Base-by-base conservation (phyloP, 2,113 vertebrate species). In the Shinisaurus crocodilurus region DNA sequence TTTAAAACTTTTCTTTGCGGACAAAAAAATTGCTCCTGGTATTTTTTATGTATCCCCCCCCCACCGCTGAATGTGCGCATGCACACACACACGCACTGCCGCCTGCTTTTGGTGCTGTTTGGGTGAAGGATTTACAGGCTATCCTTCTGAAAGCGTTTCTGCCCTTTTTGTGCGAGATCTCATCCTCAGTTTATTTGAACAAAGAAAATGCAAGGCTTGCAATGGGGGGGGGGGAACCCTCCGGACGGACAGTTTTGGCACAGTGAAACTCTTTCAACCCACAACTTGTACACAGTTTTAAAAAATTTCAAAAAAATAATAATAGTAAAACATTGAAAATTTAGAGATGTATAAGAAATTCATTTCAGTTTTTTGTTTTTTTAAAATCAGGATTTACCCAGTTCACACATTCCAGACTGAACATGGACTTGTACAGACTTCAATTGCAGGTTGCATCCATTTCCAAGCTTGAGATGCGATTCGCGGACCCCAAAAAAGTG, bases 1-100 rank as follows among this genome's bases (percentile, higher is more conserved):
- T 95, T 95, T 95, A 95, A 96, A 96, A 86, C 89, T 93, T 90
- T 75, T 87, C 79, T 91, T 9, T n/a, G 87, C 91, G 76, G 37
- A 77, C 27, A 86, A 45, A 80, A 76, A 74, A 37, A 48, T 37
- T 45, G 13, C 5, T 5, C 27, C 60, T 40, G 50, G 37, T 43
- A 3, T 63, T 43, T 67, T 84, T 84, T 67, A 27, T 67, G 25
- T 43, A 29, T 12, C 2, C 77, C 37, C 37, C 50, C 60, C 15
- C 9, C 74, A 77, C 54, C 20, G 32, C 60, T 29, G n/a, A n/a
- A n/a, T n/a, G n/a, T n/a, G n/a, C 15, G 57, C 57, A 57, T 13
- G 15, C 60, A 20, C 60, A 23, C 60, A 63, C 2, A 20, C 60
- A 20, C 18, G 20, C 3, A 34, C 54, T 10, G 45, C 50, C 45